A percentile compares a stretch with the other conserved stretches of the same genome.
These are phyloP conservation scores for Drosophila pectinifera DNA, from an alignment of 1,140 invertebrate genomes.

Conservation along the genomic window DNA sequence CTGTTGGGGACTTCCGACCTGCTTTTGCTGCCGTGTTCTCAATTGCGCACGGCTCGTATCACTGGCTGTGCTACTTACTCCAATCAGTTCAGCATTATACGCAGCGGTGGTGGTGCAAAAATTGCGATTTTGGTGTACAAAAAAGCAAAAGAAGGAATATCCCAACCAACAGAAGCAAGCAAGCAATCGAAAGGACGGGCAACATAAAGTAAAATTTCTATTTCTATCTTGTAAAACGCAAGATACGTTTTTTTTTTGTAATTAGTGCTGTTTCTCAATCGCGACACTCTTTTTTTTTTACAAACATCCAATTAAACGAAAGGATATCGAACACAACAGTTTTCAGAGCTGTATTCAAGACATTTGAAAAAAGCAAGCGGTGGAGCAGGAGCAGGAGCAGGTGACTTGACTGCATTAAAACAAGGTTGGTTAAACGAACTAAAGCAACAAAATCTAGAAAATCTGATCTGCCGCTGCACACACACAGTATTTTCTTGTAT, in stretches of 20 bases:
- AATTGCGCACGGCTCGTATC: slow-evolving; percentile 42
- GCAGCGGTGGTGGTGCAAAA: slow-evolving; percentile 78
- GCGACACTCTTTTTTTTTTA: not conserved
- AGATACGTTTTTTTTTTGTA: slow-evolving; percentile 13
- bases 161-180: slow-evolving; percentile 30
- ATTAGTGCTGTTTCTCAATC: not conserved
- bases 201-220: slow-evolving; percentile 47
- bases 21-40: slow-evolving; percentile 53
- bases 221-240: slow-evolving; percentile 17
- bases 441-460: not conserved
- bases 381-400: slow-evolving; percentile 10
- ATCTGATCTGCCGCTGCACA: slow-evolving; percentile 8
- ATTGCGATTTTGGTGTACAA: slow-evolving; percentile 85
- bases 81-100: slow-evolving; percentile 45
- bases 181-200: slow-evolving; percentile 39
- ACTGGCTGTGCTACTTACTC: slow-evolving; percentile 69
- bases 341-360: slow-evolving; percentile 11
- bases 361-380: slow-evolving; percentile 5
- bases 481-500: not conserved
- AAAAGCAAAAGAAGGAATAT: slow-evolving; percentile 74
- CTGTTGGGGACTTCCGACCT: slow-evolving; percentile 52
- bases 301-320: slow-evolving; percentile 9
- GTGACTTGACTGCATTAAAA: slow-evolving; percentile 13
- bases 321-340: not conserved
- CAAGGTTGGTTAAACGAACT: slow-evolving; percentile 18